Evolutionary conservation across 2,888 invertebrate species (phyloP).

Genomic region (Ernsta delagoae): DNA sequence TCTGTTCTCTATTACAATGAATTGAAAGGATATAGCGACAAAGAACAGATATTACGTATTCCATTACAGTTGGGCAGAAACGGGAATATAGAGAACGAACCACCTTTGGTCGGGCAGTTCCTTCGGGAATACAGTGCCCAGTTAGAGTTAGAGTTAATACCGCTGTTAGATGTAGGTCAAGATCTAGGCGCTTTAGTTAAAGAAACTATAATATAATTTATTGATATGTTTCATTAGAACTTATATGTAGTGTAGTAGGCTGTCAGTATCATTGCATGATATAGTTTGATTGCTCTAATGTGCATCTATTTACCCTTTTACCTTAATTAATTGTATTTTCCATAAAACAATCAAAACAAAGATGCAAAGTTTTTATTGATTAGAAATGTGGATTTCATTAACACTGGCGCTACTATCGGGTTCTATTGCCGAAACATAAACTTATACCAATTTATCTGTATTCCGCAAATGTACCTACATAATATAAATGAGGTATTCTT

Average conservation of each 20-base stretch:
- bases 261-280: no score
- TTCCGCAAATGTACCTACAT: not conserved
- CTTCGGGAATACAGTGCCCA: slow-evolving; percentile 5
- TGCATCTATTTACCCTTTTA: no score
- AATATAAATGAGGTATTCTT: not conserved
- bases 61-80: slow-evolving; percentile 5
- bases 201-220: no score
- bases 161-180: slow-evolving; percentile 8
- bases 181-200: not conserved
- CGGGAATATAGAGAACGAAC: slow-evolving; percentile 8
- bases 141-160: slow-evolving; percentile 3
- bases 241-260: no score
- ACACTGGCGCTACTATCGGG: no score
- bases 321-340: no score
- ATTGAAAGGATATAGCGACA: slow-evolving; percentile 6
- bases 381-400: no score
- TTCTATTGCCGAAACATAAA: no score
- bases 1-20: not conserved
- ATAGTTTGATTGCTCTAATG: no score
- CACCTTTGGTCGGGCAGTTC: slow-evolving; percentile 1
- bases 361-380: no score
- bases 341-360: no score
- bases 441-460: not conserved
- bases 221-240: no score
- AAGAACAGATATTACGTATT: slow-evolving; percentile 18